Evolutionary conservation across 2,888 invertebrate species (phyloP), one percentile per base, ranked within the genome.

Genomic region (Podotricha telesiphe): DNA sequence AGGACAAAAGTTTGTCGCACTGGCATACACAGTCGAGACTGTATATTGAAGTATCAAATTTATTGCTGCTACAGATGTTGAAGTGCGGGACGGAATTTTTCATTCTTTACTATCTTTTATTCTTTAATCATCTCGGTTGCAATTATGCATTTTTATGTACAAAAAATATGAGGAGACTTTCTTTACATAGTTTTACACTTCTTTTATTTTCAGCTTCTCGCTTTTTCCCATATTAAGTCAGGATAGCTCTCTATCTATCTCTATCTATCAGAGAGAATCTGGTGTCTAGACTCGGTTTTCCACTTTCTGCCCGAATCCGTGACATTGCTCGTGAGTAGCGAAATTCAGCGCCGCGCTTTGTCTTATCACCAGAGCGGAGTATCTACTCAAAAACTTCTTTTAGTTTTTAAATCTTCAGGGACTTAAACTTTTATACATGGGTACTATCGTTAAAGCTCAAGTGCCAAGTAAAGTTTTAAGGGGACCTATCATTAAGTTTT

Each of bases 381-480:
- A n/a, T n/a, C n/a, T n/a, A 28, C 6, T 28, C 28, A 28, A 6
- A 37, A 37, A 37, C 8, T 10, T 37, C 37, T 56, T 34, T 47
- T 62, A 62, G 28, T 28, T 17, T 8, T 13, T 19, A 10, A 20
- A 20, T 42, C 22, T 13, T n/a, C 20, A 42, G 58, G 15, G 28
- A 58, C 22, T 17, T 17, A 28, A 28, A 28, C 50, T 58, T 42
- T 40, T 45, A 45, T 48, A 55, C 51, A 59, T 48, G 13, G 45
- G 8, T 62, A 58, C 56, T 66, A 59, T 53, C 42, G 67, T 68
- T 48, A 62, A 53, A 68, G 69, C 73, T 69, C 67, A 59, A 65
- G 62, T 67, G 69, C 69, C 68, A 68, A 72, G 51, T 69, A 45
- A 66, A n/a, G 64, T 67, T 73, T 75, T 73, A 75, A 51, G 71